Evolutionary conservation across 2,888 invertebrate genomes (phyloP).

Genomic region (Pyrocoelia pectoralis): DNA sequence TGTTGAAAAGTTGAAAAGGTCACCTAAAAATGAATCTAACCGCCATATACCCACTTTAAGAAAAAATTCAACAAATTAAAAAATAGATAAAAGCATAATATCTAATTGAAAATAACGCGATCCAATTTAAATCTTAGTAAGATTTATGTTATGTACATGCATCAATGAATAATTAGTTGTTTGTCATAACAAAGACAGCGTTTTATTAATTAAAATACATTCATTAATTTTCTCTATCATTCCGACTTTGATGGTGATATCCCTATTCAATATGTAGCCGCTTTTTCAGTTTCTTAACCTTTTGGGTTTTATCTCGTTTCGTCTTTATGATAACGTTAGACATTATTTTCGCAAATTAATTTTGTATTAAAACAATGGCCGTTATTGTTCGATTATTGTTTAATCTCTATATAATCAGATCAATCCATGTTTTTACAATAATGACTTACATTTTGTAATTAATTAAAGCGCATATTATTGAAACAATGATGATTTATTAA

Average conservation of each 20-base stretch:
- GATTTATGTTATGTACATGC: not conserved
- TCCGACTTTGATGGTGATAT: conserved; percentile 35
- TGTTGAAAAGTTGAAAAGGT: conserved; percentile 1
- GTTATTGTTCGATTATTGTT: conserved; percentile 5
- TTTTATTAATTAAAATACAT: not conserved
- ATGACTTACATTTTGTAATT: not conserved
- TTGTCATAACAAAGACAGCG: not conserved
- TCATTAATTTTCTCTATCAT: not conserved
- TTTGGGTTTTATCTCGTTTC: not conserved
- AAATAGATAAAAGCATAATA: not conserved
- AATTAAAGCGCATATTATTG: not conserved
- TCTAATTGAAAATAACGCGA: not conserved
- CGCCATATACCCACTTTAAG: not conserved
- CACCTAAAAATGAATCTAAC: not conserved
- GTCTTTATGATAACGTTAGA: conserved; percentile 10
- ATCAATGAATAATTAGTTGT: too few species aligned
- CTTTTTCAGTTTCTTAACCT: conserved; percentile 11
- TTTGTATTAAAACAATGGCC: conserved; percentile 2
- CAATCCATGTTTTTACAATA: not conserved
- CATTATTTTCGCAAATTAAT: conserved; percentile 27
- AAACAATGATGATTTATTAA: not conserved
- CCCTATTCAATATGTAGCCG: conserved; percentile 28
- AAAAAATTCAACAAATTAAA: not conserved
- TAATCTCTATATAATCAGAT: not conserved
- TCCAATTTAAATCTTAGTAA: not conserved